Evolutionary conservation across 2,113 vertebrate genomes (phyloP).

Genomic region (Stegastes partitus): DNA sequence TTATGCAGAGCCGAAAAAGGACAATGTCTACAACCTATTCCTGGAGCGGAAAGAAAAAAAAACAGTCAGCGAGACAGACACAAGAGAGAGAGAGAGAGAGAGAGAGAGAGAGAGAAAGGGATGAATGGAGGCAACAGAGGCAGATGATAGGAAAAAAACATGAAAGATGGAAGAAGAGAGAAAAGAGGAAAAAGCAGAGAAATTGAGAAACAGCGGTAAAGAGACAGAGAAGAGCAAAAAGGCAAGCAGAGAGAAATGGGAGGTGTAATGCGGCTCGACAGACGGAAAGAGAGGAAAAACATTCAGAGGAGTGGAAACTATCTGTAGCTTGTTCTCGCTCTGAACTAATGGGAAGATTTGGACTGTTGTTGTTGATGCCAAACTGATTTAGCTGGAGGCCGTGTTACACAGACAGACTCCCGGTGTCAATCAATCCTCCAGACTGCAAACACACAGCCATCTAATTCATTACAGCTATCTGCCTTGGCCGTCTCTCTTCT

Average conservation of each 20-base stretch:
- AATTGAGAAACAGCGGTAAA: slow-evolving; percentile 27
- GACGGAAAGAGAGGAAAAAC: slow-evolving; percentile 51
- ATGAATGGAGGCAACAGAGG: background rate
- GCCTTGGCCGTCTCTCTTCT: slow-evolving; percentile 62
- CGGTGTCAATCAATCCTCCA: slow-evolving; percentile 73
- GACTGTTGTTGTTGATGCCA: slow-evolving; percentile 65
- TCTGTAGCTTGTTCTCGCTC: slow-evolving; percentile 42
- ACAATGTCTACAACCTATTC: slow-evolving; percentile 50
- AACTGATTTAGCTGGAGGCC: slow-evolving; percentile 71
- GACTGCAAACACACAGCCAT: slow-evolving; percentile 73
- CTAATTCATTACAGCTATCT: slow-evolving; percentile 76
- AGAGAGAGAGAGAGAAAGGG: background rate
- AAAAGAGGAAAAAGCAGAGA: slow-evolving; percentile 6
- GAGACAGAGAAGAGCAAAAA: slow-evolving; percentile 44
- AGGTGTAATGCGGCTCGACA: slow-evolving; percentile 47
- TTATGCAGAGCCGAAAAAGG: slow-evolving; percentile 71
- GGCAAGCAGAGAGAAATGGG: slow-evolving; percentile 54
- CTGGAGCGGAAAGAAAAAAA: slow-evolving; percentile 42
- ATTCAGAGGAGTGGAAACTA: slow-evolving; percentile 57
- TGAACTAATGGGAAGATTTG: slow-evolving; percentile 67
- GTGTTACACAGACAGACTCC: slow-evolving; percentile 59
- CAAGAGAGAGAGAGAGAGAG: background rate
- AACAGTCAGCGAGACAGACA: background rate
- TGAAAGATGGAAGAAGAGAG: slow-evolving; percentile 9
- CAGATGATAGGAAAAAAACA: background rate